Conservation (phyloP, 1,140 invertebrate species). For the Latrodectus geometricus region DNA sequence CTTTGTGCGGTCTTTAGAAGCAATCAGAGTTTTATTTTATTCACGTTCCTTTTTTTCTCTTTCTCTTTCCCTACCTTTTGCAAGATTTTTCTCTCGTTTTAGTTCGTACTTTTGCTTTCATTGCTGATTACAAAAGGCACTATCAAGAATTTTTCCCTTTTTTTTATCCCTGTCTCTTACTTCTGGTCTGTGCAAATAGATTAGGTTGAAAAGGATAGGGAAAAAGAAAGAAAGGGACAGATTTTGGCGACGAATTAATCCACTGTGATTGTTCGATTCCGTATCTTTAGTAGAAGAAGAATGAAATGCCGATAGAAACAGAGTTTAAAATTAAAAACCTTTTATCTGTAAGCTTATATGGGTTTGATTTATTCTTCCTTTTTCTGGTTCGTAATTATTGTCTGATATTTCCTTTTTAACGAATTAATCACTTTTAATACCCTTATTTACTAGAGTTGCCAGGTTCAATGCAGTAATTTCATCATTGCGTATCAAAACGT, state of each 20-base stretch:
- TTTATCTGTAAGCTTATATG: not conserved
- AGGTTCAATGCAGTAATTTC: no score
- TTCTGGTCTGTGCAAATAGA: slow-evolving; percentile 38
- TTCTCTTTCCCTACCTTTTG: not conserved
- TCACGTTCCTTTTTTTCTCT: not conserved
- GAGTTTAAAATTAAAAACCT: slow-evolving; percentile 24
- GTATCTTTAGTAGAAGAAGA: slow-evolving; percentile 14
- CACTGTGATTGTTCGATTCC: slow-evolving; percentile 18
- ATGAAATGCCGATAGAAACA: not conserved
- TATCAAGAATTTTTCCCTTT: slow-evolving; percentile 32
- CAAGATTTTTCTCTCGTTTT: slow-evolving; percentile 1
- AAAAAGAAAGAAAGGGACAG: slow-evolving; percentile 3
- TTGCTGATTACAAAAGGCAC: slow-evolving; percentile 52
- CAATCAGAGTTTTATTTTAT: slow-evolving; percentile 39
- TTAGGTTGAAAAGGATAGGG: slow-evolving; percentile 26
- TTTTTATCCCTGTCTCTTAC: not conserved
- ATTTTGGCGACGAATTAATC: slow-evolving; percentile 28
- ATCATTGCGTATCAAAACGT: no score
- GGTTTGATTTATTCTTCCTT: no score
- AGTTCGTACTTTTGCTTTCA: slow-evolving; percentile 48
- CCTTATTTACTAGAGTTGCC: not conserved
- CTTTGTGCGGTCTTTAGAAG: slow-evolving; percentile 58
- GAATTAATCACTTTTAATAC: not conserved
- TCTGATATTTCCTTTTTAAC: not conserved
- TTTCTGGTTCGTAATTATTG: not conserved